Percentiles rank a stretch among this genome's conserved stretches.
phyloP scores from a whole-genome alignment of 2,797 vertebrate genomes.

The Protosalanx chinensis region DNA sequence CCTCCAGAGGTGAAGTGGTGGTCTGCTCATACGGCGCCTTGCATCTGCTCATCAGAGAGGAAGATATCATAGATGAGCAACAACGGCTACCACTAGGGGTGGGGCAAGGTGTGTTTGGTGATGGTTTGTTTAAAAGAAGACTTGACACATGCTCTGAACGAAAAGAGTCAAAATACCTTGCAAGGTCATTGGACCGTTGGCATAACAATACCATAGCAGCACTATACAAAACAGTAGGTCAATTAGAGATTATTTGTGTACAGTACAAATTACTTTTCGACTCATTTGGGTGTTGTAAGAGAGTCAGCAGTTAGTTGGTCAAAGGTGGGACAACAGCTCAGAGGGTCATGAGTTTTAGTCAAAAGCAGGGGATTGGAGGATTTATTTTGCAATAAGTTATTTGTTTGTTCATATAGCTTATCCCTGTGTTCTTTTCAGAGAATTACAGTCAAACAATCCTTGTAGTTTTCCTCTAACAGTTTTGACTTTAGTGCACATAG shows the following conservation, averaged over 20 bases:
- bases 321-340: constrained; percentile 7
- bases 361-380: constrained; percentile 24
- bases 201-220: too few relatives aligned
- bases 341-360: constrained; percentile 3
- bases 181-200: too few relatives aligned
- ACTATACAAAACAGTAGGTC: too few relatives aligned
- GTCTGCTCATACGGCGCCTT: background rate
- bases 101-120: background rate
- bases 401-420: constrained; percentile 20
- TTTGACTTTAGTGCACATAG: background rate
- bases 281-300: too few relatives aligned
- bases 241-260: too few relatives aligned
- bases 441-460: constrained; percentile 3
- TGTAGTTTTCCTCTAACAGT: background rate
- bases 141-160: too few relatives aligned
- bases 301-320: background rate
- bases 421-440: constrained; percentile 16
- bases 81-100: background rate
- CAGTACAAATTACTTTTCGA: too few relatives aligned
- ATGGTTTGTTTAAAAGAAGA: too few relatives aligned
- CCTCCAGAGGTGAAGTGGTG: background rate
- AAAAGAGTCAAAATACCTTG: too few relatives aligned
- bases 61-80: background rate
- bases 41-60: background rate
- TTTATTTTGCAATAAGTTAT: constrained; percentile 37